Base-by-base conservation (phyloP, 1,140 invertebrate genomes). In the Drosophila lacertosa region DNA sequence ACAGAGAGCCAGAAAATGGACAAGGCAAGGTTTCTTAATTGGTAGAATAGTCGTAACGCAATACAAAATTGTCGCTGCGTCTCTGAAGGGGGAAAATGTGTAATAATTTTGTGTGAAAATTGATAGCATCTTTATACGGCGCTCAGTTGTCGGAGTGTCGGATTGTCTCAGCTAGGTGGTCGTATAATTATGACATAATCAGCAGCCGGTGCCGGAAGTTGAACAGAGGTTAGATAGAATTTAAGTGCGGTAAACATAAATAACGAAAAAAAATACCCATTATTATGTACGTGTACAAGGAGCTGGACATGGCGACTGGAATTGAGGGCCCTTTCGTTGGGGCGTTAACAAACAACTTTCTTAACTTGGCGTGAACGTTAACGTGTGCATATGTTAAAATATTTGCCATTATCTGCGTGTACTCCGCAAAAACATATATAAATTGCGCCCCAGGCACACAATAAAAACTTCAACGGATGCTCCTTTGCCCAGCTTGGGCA, bases 301-400 rank as follows among this genome's bases (percentile, higher is more conserved):
- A 37, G 10, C 9, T 24, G 20, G 29, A 16, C 15, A 13, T 55
- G 53, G 53, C 6, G 2, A 37, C 18, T 50, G 13, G 5, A 4
- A 13, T 26, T 32, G 29, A 2, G 10, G 22, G 33, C 9, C 16
- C 26, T 51, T 62, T 44, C 13, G 48, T 55, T 33, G 29, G 51
- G 81, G 80, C 73, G 80, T 84, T 39, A 60, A 69, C 76, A 48
- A 77, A 80, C 67, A 84, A 80, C 76, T 84, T 86, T 84, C 81
- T 80, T 86, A 81, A 39, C n/a, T 45, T 40, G 32, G 51, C 48
- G 67, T 72, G 67, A 67, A 42, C 76, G 60, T 71, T 44, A 77
- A 55, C 67, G 75, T 74, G 47, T 77, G 74, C 70, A 67, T 71
- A 66, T 71, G 63, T 66, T 71, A 69, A 86, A 86, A 66, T 88